A percentile compares a stretch with the other conserved stretches of the same genome.
Evolutionary conservation across 2,797 vertebrate species (phyloP).

Genomic region (Amphiprion clarkii): DNA sequence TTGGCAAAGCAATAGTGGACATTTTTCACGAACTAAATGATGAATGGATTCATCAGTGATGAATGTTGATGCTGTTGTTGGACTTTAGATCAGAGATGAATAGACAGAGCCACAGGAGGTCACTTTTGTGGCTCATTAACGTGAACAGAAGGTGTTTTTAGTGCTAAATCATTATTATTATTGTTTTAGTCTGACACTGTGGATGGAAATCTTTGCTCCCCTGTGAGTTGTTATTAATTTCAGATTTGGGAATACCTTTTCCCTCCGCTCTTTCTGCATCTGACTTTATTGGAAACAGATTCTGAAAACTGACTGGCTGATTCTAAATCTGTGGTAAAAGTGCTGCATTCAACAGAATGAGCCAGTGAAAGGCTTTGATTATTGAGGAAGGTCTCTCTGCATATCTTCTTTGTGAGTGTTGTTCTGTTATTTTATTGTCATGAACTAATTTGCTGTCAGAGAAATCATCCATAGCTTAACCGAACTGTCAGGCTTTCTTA

Average conservation of each 20-base stretch:
- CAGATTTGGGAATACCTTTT: background rate
- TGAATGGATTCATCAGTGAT: too few relatives aligned
- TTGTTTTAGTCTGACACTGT: background rate
- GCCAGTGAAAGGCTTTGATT: constrained; percentile 16
- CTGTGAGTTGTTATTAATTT: background rate
- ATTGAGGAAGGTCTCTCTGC: constrained; percentile 2
- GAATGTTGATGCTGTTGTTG: too few relatives aligned
- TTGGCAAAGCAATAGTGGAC: too few relatives aligned
- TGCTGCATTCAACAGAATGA: constrained; percentile 45
- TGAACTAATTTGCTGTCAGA: constrained; percentile 17
- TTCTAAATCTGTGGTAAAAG: constrained; percentile 33
- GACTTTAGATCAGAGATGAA: too few relatives aligned
- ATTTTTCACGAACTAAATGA: too few relatives aligned
- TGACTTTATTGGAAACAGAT: constrained; percentile 31
- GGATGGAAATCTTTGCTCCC: constrained; percentile 15
- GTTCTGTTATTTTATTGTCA: constrained; percentile 8
- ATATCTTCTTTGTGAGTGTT: constrained; percentile 1
- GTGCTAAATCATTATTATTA: background rate
- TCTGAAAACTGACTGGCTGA: constrained; percentile 28
- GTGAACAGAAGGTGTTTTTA: too few relatives aligned
- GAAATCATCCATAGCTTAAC: constrained; percentile 4
- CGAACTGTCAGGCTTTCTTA: constrained; percentile 12
- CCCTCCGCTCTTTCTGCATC: background rate
- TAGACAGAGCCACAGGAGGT: too few relatives aligned
- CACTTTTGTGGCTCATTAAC: too few relatives aligned